Percentiles rank a stretch among this genome's conserved stretches.
Conservation (phyloP, 2,797 vertebrate genomes). For the Premnoplex brunnescens region DNA sequence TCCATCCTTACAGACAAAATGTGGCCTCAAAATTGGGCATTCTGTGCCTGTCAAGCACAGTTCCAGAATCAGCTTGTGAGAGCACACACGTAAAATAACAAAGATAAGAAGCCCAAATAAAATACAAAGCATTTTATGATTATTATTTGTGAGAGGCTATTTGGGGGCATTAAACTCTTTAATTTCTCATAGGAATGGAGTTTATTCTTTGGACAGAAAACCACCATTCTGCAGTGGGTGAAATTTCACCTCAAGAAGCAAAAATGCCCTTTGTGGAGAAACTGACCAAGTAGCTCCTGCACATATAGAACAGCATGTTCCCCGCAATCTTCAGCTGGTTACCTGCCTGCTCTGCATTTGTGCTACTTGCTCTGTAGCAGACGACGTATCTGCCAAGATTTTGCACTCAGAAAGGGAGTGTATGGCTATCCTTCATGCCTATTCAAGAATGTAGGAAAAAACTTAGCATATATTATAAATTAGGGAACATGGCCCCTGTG, state of each 20-base stretch:
- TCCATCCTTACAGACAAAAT: background rate
- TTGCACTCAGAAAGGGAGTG: background rate
- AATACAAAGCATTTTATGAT: background rate
- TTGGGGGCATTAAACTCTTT: background rate
- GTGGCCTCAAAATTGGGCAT: background rate
- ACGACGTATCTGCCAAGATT: background rate
- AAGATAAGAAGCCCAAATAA: background rate
- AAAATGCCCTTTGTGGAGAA: background rate
- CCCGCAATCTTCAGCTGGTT: background rate
- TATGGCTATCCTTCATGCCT: background rate
- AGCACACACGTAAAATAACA: background rate
- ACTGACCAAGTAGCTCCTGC: background rate
- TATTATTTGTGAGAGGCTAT: background rate
- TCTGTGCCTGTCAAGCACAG: background rate
- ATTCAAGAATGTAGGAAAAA: background rate
- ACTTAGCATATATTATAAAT: background rate
- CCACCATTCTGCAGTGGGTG: background rate
- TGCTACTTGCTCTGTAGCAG: background rate
- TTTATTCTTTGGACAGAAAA: background rate
- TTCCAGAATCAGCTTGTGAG: background rate
- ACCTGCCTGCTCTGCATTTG: background rate
- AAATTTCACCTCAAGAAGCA: background rate
- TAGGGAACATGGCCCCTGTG: background rate
- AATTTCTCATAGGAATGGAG: background rate
- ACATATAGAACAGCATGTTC: background rate